Evolutionary conservation across 2,888 invertebrate species (phyloP).

Genomic region (Octonoba sinensis): DNA sequence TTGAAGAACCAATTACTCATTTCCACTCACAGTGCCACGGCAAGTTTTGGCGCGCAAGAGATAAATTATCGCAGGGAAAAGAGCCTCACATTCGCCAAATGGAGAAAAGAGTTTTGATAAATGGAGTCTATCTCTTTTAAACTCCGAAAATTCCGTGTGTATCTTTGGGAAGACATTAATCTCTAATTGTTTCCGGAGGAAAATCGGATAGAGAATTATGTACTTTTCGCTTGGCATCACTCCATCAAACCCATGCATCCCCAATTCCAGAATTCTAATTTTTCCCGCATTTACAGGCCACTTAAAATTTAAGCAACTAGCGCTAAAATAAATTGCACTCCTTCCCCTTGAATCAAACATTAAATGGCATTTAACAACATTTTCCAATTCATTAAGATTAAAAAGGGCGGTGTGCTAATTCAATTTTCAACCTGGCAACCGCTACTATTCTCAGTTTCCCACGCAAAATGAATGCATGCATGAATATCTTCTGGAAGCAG

Average conservation of each 20-base stretch:
- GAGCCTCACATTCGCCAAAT: slow-evolving; percentile 42
- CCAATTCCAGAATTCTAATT: too few species aligned
- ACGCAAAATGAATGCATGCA: slow-evolving; percentile 24
- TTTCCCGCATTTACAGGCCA: too few species aligned
- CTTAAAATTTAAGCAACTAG: background rate
- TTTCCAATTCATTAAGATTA: slow-evolving; percentile 64
- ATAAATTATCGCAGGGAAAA: slow-evolving; percentile 40
- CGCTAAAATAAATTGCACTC: slow-evolving; percentile 33
- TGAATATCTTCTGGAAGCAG: too few species aligned
- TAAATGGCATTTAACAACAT: slow-evolving; percentile 38
- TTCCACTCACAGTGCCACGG: slow-evolving; percentile 1
- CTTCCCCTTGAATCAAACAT: slow-evolving; percentile 31
- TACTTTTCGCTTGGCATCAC: slow-evolving; percentile 30
- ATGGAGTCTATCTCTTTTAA: slow-evolving; percentile 13
- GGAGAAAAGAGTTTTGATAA: slow-evolving; percentile 43
- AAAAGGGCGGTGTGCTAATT: slow-evolving; percentile 50
- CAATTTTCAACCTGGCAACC: slow-evolving; percentile 43
- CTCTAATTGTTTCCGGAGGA: slow-evolving; percentile 51
- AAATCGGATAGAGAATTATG: background rate
- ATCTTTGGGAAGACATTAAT: slow-evolving; percentile 46
- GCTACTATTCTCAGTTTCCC: slow-evolving; percentile 24
- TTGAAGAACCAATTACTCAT: slow-evolving; percentile 38
- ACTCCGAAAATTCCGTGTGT: background rate
- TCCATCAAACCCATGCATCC: slow-evolving; percentile 3
- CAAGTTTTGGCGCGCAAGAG: slow-evolving; percentile 5